Percentiles rank a stretch among this genome's conserved stretches.
phyloP scores from a whole-genome alignment of 2,113 vertebrate species.

The Engystomops pustulosus region DNA sequence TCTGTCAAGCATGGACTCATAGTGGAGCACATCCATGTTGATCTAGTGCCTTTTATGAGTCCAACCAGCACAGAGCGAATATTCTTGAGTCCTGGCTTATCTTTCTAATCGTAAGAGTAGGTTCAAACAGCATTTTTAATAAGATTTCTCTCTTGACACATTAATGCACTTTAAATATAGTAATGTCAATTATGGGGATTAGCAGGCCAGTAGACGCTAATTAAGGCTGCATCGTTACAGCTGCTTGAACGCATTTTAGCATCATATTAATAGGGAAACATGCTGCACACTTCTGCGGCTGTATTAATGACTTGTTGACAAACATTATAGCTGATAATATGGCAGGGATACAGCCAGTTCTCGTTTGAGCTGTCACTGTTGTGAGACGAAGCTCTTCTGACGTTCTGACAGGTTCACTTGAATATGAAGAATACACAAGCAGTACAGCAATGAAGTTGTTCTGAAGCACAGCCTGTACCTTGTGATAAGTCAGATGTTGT shows the following conservation, averaged over 20 bases:
- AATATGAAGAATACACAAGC: not conserved
- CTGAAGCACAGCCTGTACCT: not conserved
- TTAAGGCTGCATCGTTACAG: constrained; percentile 33
- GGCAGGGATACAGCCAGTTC: constrained; percentile 2
- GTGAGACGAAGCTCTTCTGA: not conserved
- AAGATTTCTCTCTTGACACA: constrained; percentile 29
- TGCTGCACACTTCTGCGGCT: not conserved
- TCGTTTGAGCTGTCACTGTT: not conserved
- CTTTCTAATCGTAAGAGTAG: not conserved
- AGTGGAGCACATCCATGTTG: not conserved
- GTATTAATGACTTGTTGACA: constrained; percentile 52
- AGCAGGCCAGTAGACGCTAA: constrained; percentile 41
- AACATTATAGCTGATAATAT: constrained; percentile 35
- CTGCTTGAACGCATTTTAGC: constrained; percentile 43
- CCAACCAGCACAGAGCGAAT: not conserved
- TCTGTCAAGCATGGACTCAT: not conserved
- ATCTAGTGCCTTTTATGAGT: not conserved
- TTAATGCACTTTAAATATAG: constrained; percentile 44
- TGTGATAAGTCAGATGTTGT: not conserved
- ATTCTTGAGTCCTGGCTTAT: not conserved
- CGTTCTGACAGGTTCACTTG: constrained; percentile 1
- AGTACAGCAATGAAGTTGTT: not conserved
- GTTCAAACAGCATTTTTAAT: constrained; percentile 7
- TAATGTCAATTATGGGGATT: constrained; percentile 48
- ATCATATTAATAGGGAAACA: constrained; percentile 31